Base-by-base conservation (phyloP, 2,888 invertebrate species). In the Noctua janthe region DNA sequence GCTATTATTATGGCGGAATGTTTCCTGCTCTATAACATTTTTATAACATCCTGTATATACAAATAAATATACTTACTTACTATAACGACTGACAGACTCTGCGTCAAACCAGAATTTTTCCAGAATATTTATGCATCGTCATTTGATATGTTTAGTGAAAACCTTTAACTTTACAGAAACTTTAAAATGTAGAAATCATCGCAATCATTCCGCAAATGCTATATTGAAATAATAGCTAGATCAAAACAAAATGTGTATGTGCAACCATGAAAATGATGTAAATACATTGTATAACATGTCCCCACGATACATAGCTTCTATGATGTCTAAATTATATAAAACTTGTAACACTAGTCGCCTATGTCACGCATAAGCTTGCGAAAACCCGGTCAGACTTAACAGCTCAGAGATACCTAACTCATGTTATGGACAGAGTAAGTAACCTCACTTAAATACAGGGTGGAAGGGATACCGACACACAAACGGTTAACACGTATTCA, bases 311-410 rank as follows among this genome's bases (percentile, higher is more conserved):
- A 67, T 29, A 64, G 7, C 35, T 47, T 15, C 35, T 15, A 76
- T 71, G 71, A 59, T 74, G 56, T 67, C 47, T 51, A 62, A 73
- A 78, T 76, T 82, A 78, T 78, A 76, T 82, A 74, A 86, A 78
- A 71, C 47, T 56, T 73, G 74, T 75, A 73, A 64, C 70, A 39
- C 54, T 78, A 78, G 76, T 75, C 7, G 71, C 13, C 10, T 35
- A 6, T 74, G 66, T 74, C 83, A 82, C 70, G 84, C 71, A 82
- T 43, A 59, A 13, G 23, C 66, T 74, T 6, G 23, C 56, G 20
- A 71, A 23, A 82, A 71, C 66, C 78, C 47, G 75, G 67, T 71
- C 71, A 76, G 49, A 70, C 39, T 59, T 74, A 71, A 62, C 64
- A 70, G 43, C 66, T 54, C n/a, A 35, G 6, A 71, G 13, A 64